These are phyloP conservation scores for Grallaria varia DNA, from an alignment of 2,113 vertebrate species.

Conservation along the genomic window DNA sequence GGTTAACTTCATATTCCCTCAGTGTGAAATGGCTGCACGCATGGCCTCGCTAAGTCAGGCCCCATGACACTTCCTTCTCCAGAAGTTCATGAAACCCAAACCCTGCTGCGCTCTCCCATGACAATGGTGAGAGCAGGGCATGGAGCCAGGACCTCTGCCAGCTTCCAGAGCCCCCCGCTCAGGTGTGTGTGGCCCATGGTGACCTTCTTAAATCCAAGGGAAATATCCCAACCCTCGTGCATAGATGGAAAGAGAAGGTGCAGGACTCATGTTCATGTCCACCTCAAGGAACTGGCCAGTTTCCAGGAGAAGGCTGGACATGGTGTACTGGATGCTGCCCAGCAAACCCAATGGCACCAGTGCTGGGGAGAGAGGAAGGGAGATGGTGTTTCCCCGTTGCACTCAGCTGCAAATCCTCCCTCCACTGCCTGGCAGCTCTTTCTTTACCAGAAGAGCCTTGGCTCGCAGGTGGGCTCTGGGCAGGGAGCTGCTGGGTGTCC, in stretches of 20 bases:
- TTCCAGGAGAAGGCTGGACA: conserved; percentile 63
- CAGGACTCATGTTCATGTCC: conserved; percentile 54
- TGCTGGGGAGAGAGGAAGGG: conserved; percentile 25
- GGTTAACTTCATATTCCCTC: not conserved
- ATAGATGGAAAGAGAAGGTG: not conserved
- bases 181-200: accelerated
- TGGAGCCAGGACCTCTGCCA: accelerated
- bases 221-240: not conserved
- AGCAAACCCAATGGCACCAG: conserved; percentile 61
- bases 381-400: accelerated
- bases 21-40: accelerated
- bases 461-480: not conserved
- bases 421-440: accelerated
- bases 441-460: not conserved
- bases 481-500: not conserved
- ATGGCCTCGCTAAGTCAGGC: accelerated
- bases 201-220: not conserved
- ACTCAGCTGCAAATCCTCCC: accelerated
- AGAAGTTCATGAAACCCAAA: not conserved
- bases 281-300: conserved; percentile 59
- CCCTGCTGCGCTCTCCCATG: not conserved
- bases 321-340: conserved; percentile 58
- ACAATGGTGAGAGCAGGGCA: not conserved
- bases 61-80: not conserved
- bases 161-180: not conserved